phyloP scores from a whole-genome alignment of 2,113 vertebrate species.

The Gopherus flavomarginatus region DNA sequence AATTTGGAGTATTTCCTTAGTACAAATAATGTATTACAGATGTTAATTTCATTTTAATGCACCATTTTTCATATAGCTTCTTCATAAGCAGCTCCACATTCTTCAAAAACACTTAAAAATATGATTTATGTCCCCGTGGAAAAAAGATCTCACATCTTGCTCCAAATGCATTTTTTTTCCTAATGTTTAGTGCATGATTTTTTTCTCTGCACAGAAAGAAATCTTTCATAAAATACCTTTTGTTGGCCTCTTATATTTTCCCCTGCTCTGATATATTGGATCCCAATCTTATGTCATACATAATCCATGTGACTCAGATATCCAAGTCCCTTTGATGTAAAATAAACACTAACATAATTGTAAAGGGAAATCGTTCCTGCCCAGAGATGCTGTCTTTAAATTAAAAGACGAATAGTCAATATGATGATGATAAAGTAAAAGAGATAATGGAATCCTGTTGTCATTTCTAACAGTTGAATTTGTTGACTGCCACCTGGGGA shows the following conservation, averaged over 20 bases:
- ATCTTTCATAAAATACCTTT: slow-evolving; percentile 16
- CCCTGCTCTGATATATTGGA: neutral
- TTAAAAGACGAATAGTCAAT: slow-evolving; percentile 57
- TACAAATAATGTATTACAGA: neutral
- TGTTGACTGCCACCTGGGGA: neutral
- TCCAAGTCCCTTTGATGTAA: slow-evolving; percentile 18
- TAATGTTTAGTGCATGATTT: fast-evolving
- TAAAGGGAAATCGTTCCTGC: slow-evolving; percentile 36
- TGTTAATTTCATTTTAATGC: neutral
- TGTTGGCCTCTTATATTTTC: neutral
- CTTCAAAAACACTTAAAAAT: neutral
- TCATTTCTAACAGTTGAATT: slow-evolving; percentile 29
- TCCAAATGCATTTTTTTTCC: neutral
- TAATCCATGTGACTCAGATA: slow-evolving; percentile 55
- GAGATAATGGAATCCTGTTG: slow-evolving; percentile 35
- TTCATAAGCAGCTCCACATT: neutral
- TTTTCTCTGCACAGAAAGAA: neutral
- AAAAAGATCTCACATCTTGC: neutral
- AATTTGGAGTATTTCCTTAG: fast-evolving
- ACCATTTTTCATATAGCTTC: fast-evolving
- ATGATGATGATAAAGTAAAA: slow-evolving; percentile 17
- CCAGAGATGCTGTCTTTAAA: slow-evolving; percentile 46
- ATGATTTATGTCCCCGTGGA: neutral
- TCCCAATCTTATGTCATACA: slow-evolving; percentile 38
- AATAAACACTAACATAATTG: neutral